Base-by-base conservation (phyloP, 2,797 vertebrate genomes). In the Sebastolobus alascanus region DNA sequence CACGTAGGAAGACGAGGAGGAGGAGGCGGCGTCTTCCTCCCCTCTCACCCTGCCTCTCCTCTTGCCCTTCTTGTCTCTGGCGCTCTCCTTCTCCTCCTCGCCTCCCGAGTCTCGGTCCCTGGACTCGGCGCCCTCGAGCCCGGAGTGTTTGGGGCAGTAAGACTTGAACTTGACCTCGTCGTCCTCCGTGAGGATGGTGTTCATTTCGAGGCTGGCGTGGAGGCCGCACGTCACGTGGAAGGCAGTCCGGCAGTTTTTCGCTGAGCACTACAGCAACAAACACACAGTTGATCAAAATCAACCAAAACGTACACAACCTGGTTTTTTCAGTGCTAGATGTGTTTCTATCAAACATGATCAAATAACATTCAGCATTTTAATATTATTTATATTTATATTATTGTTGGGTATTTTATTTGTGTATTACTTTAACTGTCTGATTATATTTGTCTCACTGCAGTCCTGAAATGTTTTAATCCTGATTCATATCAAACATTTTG, bases 91-190 rank as follows among this genome's bases (percentile, higher is more conserved):
- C 83, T 96, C 95, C 77, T 93, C 94, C 22, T 85, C 82, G 0
- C 79, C 82, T 46, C 80, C 93, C 1, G 95, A 94, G 5, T 89
- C 90, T 3, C 92, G 55, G 20, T 82, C 86, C 27, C 85, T 64
- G 66, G 60, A 65, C 59, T 93, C 88, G 2, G 31, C 75, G 8
- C 91, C 95, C 66, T 94, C 93, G 6, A 93, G 76, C 6, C 94
- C 96, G 1, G 97, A 98, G 94, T 99, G 98, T 85, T 97, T 97
- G 64, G 97, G 97, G 73, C 98, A 99, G 92, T 96, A 99, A 0
- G 98, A 99, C 92, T 99, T 99, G 91, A 99, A 99, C 91, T 99
- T 99, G 83, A 99, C 98, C 91, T 99, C 98, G 0, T 99, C 98
- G 0, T 98, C 97, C 75, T 99, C 97, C 0, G 97, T 98, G 84